Percentiles rank a stretch among this genome's conserved stretches.
Conservation (phyloP, 2,113 vertebrate genomes). For the Formicarius rufipectus region DNA sequence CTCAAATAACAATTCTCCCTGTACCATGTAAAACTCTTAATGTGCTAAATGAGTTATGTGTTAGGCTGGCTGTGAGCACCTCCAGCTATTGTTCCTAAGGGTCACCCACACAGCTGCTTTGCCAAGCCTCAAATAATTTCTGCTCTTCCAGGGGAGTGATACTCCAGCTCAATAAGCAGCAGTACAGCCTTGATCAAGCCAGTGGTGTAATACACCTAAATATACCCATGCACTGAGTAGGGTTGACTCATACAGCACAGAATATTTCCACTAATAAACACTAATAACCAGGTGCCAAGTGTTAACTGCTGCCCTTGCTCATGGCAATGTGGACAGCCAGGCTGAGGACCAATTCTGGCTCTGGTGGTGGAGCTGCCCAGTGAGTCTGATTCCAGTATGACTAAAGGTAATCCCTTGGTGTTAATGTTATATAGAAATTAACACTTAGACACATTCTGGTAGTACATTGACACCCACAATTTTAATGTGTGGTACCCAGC, state of each 20-base stretch:
- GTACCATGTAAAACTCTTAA: neutral
- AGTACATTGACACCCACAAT: neutral
- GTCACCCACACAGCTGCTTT: neutral
- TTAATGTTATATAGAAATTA: conserved; percentile 32
- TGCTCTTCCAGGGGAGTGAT: accelerated
- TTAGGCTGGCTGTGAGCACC: neutral
- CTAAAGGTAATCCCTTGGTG: neutral
- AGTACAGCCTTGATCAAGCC: neutral
- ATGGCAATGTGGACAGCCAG: accelerated
- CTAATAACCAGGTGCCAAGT: neutral
- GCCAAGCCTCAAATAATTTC: neutral
- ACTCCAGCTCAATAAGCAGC: neutral
- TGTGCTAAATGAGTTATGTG: neutral
- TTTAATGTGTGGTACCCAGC: neutral
- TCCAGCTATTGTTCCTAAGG: neutral
- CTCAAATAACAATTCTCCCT: neutral
- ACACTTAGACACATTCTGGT: neutral
- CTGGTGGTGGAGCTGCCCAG: neutral
- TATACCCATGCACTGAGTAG: neutral
- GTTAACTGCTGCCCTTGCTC: neutral
- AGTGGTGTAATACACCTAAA: neutral
- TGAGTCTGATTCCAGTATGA: neutral
- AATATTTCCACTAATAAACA: conserved; percentile 14
- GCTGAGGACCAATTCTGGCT: neutral
- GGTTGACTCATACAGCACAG: neutral